A percentile compares a stretch with the other conserved stretches of the same genome.
These are phyloP conservation scores for Sisor rabdophorus DNA, from an alignment of 2,113 vertebrate genomes.

Conservation along the genomic window DNA sequence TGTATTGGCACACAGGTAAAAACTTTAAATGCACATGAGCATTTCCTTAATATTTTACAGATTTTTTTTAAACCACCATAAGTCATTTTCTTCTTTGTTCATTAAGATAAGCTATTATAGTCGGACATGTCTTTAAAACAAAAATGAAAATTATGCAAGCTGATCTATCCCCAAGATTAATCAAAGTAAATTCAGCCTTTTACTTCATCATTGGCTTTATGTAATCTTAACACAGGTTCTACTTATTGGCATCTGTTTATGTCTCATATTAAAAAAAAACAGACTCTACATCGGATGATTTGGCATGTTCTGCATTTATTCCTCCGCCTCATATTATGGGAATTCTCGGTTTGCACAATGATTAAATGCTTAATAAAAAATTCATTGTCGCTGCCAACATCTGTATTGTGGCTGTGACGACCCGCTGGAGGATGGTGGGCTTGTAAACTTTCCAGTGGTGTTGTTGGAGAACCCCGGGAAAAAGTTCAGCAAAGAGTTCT, in stretches of 20 bases:
- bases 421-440: slow-evolving; percentile 96
- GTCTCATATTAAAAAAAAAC: slow-evolving; percentile 72
- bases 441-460: slow-evolving; percentile 99
- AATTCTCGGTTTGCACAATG: slow-evolving; percentile 74
- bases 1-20: too few relatives aligned
- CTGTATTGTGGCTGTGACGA: slow-evolving; percentile 97
- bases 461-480: slow-evolving; percentile 93
- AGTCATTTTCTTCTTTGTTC: slow-evolving; percentile 34
- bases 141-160: slow-evolving; percentile 70
- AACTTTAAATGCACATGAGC: slow-evolving; percentile 33
- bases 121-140: slow-evolving; percentile 54
- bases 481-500: slow-evolving; percentile 99
- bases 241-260: slow-evolving; percentile 73
- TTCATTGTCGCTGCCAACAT: slow-evolving; percentile 83
- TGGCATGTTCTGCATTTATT: slow-evolving; percentile 69
- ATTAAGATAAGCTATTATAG: slow-evolving; percentile 50
- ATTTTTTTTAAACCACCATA: slow-evolving; percentile 26
- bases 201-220: slow-evolving; percentile 68
- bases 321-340: slow-evolving; percentile 71
- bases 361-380: slow-evolving; percentile 82
- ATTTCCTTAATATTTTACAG: slow-evolving; percentile 26
- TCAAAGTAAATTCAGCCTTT: slow-evolving; percentile 71
- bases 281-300: slow-evolving; percentile 70
- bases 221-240: slow-evolving; percentile 69
- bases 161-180: slow-evolving; percentile 68